Percentiles rank a stretch among this genome's conserved stretches.
phyloP scores from a whole-genome alignment of 2,888 invertebrate species.

The Cosmorhoe ocellata region DNA sequence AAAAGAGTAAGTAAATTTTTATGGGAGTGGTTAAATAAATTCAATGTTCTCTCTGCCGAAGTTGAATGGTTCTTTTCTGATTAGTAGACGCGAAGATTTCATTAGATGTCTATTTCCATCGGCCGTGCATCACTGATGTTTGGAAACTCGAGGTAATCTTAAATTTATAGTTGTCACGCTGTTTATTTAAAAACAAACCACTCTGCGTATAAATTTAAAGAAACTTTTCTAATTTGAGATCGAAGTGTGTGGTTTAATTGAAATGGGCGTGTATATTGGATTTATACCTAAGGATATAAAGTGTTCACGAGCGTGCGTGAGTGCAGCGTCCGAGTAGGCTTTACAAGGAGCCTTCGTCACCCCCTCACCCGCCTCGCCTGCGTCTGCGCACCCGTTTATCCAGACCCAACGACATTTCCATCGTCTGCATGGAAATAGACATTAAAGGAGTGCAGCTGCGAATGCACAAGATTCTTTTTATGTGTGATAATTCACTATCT shows the following conservation, averaged over 20 bases:
- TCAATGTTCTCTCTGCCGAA: conserved; percentile 22
- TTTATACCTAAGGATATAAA: conserved; percentile 64
- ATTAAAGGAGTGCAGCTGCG: conserved; percentile 67
- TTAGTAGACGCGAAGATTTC: conserved; percentile 35
- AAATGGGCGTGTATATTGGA: conserved; percentile 63
- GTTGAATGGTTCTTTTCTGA: conserved; percentile 24
- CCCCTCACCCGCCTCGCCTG: conserved; percentile 34
- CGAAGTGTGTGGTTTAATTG: conserved; percentile 51
- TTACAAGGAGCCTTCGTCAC: conserved; percentile 51
- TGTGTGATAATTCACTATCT: conserved; percentile 73
- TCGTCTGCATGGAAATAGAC: conserved; percentile 71
- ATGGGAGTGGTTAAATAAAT: conserved; percentile 40
- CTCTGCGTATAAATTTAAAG: conserved; percentile 23
- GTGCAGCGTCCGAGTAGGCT: conserved; percentile 64
- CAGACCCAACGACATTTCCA: conserved; percentile 71
- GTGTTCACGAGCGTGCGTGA: conserved; percentile 56
- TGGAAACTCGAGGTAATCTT: conserved; percentile 54
- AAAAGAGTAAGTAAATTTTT: conserved; percentile 56
- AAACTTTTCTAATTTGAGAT: conserved; percentile 38
- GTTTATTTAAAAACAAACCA: conserved; percentile 43
- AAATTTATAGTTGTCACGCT: conserved; percentile 46
- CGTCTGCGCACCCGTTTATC: conserved; percentile 69
- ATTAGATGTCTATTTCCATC: conserved; percentile 45
- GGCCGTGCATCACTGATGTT: conserved; percentile 46
- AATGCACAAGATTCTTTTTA: conserved; percentile 68